These are phyloP conservation scores for Lithophane ornitopus DNA, from an alignment of 2,888 invertebrate genomes.

Conservation along the genomic window DNA sequence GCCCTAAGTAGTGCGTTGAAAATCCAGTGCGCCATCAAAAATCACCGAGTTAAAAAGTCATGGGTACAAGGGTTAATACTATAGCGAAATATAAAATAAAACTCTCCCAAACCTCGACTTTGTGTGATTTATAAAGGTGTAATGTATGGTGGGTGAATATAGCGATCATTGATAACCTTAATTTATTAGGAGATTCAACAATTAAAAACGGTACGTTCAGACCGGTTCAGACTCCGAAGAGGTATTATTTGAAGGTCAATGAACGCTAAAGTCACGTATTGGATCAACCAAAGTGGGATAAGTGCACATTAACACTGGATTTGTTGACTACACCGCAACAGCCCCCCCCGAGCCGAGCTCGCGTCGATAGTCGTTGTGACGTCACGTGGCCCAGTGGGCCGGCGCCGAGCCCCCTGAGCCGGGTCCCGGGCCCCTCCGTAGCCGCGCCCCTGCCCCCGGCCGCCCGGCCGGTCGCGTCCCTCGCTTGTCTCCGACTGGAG, in stretches of 20 bases:
- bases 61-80: neutral
- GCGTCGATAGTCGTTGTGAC: conserved; percentile 31
- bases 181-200: neutral
- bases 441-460: neutral
- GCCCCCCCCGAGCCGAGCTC: conserved; percentile 7
- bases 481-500: neutral
- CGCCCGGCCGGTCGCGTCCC: neutral
- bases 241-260: neutral
- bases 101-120: neutral
- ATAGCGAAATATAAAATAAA: neutral
- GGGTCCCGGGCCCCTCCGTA: neutral
- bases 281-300: neutral
- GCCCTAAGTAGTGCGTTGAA: too few relatives aligned
- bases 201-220: neutral
- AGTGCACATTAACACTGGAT: conserved; percentile 26
- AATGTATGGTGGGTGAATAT: neutral
- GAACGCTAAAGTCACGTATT: neutral
- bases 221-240: neutral
- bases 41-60: neutral
- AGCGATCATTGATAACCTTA: neutral
- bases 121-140: neutral
- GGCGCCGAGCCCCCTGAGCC: conserved; percentile 13
- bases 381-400: conserved; percentile 27
- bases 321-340: conserved; percentile 9
- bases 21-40: neutral